Percentiles rank a stretch among this genome's conserved stretches.
Evolutionary conservation across 2,113 vertebrate genomes (phyloP).

Genomic region (Bungarus multicinctus): DNA sequence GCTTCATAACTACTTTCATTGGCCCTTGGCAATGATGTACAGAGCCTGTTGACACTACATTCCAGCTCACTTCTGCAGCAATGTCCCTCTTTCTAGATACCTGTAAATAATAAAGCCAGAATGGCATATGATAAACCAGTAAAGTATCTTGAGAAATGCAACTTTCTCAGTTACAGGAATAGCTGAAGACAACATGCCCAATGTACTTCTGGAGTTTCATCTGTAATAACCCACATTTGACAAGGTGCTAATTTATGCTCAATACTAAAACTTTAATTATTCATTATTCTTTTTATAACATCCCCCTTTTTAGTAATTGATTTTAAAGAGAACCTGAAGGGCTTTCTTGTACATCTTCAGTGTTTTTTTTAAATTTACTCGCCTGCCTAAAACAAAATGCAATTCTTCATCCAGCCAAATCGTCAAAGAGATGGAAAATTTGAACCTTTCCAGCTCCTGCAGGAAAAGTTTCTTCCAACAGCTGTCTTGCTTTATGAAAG

Average conservation of each 20-base stretch:
- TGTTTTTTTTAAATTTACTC: constrained; percentile 80
- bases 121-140: background rate
- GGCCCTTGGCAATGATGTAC: background rate
- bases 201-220: background rate
- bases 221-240: background rate
- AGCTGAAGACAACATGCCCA: background rate
- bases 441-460: constrained; percentile 80
- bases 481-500: constrained; percentile 88
- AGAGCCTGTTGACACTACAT: background rate
- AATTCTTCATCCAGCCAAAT: constrained; percentile 71
- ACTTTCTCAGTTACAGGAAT: background rate
- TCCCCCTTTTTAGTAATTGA: constrained; percentile 71
- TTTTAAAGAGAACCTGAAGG: constrained; percentile 80
- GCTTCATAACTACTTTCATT: background rate
- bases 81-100: background rate
- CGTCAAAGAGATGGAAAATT: constrained; percentile 85
- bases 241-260: background rate
- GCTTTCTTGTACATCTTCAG: constrained; percentile 74
- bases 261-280: background rate
- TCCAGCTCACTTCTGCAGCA: background rate
- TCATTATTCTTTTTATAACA: background rate
- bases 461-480: constrained; percentile 83
- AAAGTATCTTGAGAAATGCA: background rate
- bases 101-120: background rate
- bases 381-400: constrained; percentile 71